phyloP scores from a whole-genome alignment of 2,888 invertebrate species.

The Tetragonula carbonaria region DNA sequence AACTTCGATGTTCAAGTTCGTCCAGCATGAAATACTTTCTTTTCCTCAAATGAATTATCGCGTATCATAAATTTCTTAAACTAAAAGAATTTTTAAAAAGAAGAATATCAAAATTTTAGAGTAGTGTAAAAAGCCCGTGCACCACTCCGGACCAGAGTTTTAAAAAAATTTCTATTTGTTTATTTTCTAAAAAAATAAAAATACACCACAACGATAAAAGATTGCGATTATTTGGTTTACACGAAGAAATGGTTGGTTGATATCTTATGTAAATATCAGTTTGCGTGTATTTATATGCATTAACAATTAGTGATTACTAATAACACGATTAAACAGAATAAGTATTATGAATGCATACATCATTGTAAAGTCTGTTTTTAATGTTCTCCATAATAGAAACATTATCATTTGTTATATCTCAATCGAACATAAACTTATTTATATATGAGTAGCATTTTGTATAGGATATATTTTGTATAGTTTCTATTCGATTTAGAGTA shows the following conservation, averaged over 20 bases:
- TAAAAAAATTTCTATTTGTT: constrained; percentile 13
- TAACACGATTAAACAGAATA: constrained; percentile 26
- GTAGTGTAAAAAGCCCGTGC: constrained; percentile 36
- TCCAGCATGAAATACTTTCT: constrained; percentile 39
- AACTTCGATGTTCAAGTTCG: constrained; percentile 23
- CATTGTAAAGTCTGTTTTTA: constrained; percentile 26
- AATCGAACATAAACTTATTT: constrained; percentile 13
- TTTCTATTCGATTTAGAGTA: not conserved
- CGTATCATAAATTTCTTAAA: constrained; percentile 24
- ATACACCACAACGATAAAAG: not conserved
- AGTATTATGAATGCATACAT: constrained; percentile 25
- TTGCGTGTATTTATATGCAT: constrained; percentile 33
- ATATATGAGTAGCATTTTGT: not conserved
- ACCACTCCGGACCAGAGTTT: constrained; percentile 56
- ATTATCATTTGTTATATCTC: constrained; percentile 6
- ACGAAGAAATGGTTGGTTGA: constrained; percentile 10
- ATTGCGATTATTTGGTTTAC: constrained; percentile 31
- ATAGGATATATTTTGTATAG: not conserved
- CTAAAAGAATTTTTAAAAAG: not conserved
- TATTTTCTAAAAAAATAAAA: constrained; percentile 8
- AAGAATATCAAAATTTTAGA: constrained; percentile 10
- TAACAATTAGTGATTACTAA: constrained; percentile 31
- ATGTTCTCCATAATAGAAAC: not conserved
- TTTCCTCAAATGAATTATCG: constrained; percentile 34
- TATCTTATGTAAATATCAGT: constrained; percentile 32